Evolutionary conservation across 2,888 invertebrate species (phyloP).

Genomic region (Acrocyrtus sp.): DNA sequence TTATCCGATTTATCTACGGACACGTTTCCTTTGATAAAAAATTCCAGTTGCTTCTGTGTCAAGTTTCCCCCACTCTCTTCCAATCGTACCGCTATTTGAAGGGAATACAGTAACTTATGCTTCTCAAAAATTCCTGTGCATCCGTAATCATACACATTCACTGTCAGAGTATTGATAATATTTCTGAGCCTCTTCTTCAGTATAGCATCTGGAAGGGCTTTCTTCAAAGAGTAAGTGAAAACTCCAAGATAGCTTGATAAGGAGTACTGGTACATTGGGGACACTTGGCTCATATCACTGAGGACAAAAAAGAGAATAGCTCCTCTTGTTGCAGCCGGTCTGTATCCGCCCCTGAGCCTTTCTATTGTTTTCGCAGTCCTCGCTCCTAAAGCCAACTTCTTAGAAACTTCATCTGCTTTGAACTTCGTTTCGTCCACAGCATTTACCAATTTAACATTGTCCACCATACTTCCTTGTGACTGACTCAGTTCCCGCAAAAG

Average conservation of each 20-base stretch:
- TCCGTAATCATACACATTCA: slow-evolving; percentile 90
- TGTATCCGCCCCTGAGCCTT: slow-evolving; percentile 83
- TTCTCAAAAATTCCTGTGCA: slow-evolving; percentile 94
- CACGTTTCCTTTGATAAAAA: slow-evolving; percentile 90
- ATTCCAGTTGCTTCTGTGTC: slow-evolving; percentile 80
- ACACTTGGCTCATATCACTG: slow-evolving; percentile 88
- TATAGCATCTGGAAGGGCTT: slow-evolving; percentile 84
- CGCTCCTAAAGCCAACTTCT: slow-evolving; percentile 80
- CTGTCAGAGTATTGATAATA: slow-evolving; percentile 85
- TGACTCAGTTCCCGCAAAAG: slow-evolving; percentile 84
- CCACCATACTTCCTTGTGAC: slow-evolving; percentile 91
- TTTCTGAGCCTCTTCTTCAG: slow-evolving; percentile 78
- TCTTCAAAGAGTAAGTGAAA: slow-evolving; percentile 82
- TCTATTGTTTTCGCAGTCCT: slow-evolving; percentile 85
- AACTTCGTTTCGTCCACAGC: slow-evolving; percentile 90
- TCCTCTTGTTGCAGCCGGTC: slow-evolving; percentile 85
- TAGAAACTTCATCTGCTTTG: slow-evolving; percentile 82
- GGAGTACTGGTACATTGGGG: slow-evolving; percentile 93
- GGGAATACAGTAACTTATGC: slow-evolving; percentile 89
- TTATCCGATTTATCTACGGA: slow-evolving; percentile 78
- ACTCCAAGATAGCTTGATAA: slow-evolving; percentile 86
- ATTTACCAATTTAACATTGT: slow-evolving; percentile 85
- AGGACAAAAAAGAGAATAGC: slow-evolving; percentile 91
- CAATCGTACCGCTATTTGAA: slow-evolving; percentile 88
- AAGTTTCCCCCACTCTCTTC: slow-evolving; percentile 77